Evolutionary conservation across 2,113 vertebrate genomes (phyloP).

Genomic region (Alectura lathami): DNA sequence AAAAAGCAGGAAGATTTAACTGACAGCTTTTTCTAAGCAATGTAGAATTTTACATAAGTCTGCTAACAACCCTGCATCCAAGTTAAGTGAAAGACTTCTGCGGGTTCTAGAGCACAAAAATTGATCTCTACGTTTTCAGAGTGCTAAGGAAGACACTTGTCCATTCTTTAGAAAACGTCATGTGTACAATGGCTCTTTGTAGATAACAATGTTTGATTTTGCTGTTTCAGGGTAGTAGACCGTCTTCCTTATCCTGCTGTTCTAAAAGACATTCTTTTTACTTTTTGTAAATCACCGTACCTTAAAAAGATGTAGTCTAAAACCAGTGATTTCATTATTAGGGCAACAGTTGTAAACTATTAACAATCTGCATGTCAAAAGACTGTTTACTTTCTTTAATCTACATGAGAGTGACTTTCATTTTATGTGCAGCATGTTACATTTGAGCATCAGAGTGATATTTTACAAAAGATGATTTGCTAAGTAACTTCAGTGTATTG

Average conservation of each 20-base stretch:
- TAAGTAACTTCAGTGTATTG: not conserved
- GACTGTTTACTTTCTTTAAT: slow-evolving; percentile 3
- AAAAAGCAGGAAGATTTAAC: not conserved
- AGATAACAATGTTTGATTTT: not conserved
- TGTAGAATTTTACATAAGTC: not conserved
- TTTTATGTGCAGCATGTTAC: not conserved
- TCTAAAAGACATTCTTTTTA: not conserved
- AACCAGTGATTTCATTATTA: not conserved
- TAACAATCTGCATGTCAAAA: not conserved
- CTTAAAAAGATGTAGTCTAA: not conserved
- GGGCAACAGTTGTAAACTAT: not conserved
- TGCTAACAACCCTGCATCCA: not conserved
- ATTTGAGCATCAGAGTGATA: not conserved
- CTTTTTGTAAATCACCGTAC: not conserved
- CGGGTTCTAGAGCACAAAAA: not conserved
- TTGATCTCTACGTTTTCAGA: not conserved
- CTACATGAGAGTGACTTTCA: not conserved
- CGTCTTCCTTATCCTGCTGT: not conserved
- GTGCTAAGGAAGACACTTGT: not conserved
- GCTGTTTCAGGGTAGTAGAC: not conserved
- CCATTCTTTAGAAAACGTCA: not conserved
- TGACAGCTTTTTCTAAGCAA: not conserved
- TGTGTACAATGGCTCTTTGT: not conserved
- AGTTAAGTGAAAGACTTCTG: not conserved
- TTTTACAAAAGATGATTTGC: not conserved